These are phyloP conservation scores for Myotis yumanensis DNA, from an alignment of 2,113 vertebrate species.

Conservation along the genomic window DNA sequence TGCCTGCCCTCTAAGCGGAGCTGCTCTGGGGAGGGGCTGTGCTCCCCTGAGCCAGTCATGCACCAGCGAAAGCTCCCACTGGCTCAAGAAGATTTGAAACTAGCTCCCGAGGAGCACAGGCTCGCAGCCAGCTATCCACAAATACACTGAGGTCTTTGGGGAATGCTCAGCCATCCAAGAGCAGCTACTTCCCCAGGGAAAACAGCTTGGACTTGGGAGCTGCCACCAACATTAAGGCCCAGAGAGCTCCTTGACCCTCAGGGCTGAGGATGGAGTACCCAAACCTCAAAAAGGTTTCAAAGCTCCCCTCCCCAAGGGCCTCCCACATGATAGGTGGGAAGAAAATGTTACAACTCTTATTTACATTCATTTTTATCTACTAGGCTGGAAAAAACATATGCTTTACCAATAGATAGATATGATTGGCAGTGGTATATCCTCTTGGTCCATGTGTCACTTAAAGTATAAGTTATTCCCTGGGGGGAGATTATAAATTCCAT, in stretches of 20 bases:
- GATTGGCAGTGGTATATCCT: not conserved
- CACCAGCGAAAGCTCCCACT: not conserved
- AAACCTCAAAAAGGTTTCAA: not conserved
- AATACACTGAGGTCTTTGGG: not conserved
- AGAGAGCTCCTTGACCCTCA: not conserved
- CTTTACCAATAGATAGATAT: not conserved
- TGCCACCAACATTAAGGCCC: not conserved
- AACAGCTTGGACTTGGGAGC: not conserved
- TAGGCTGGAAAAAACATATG: not conserved
- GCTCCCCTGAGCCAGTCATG: not conserved
- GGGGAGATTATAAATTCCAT: not conserved
- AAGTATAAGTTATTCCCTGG: not conserved
- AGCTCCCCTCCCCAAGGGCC: not conserved
- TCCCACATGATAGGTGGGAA: not conserved
- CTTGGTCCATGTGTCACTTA: not conserved
- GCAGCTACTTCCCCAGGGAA: not conserved
- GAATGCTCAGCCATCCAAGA: not conserved
- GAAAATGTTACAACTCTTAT: not conserved
- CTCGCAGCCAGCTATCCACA: not conserved
- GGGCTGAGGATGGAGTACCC: not conserved
- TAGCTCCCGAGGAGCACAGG: not conserved
- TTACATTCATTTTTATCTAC: not conserved
- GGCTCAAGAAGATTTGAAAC: conserved; percentile 12
- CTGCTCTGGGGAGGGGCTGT: not conserved
- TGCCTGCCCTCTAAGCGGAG: not conserved